Percentiles rank a stretch among this genome's conserved stretches.
phyloP scores from a whole-genome alignment of 2,888 invertebrate species.

The Drosophila ochracea region DNA sequence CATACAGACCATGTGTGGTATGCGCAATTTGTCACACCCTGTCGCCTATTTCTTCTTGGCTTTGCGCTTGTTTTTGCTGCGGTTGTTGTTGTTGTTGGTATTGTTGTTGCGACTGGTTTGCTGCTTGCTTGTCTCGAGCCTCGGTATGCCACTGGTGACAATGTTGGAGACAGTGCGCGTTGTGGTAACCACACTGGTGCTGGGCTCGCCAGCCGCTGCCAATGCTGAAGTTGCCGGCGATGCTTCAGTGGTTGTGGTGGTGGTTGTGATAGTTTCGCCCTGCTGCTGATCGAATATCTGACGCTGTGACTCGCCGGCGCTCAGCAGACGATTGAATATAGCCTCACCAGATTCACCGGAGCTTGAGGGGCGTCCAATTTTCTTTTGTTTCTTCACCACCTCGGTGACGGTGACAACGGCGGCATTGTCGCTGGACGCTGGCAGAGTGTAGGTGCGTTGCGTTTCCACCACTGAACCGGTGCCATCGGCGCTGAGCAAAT shows the following conservation, averaged over 20 bases:
- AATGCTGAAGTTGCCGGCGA: slow-evolving; percentile 40
- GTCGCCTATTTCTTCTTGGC: slow-evolving; percentile 73
- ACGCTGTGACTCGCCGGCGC: slow-evolving; percentile 71
- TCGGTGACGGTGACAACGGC: slow-evolving; percentile 73
- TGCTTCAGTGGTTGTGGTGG: slow-evolving; percentile 79
- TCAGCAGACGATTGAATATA: slow-evolving; percentile 76
- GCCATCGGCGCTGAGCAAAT: slow-evolving; percentile 74
- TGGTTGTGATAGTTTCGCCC: slow-evolving; percentile 79
- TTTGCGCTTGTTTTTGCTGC: slow-evolving; percentile 77
- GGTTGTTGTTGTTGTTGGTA: slow-evolving; percentile 58
- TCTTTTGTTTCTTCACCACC: slow-evolving; percentile 68
- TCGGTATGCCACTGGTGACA: slow-evolving; percentile 83
- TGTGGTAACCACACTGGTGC: slow-evolving; percentile 81
- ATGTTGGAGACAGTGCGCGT: slow-evolving; percentile 83
- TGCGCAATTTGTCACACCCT: slow-evolving; percentile 44
- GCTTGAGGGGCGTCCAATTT: slow-evolving; percentile 15
- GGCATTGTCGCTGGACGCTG: slow-evolving; percentile 50
- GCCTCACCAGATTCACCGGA: slow-evolving; percentile 73
- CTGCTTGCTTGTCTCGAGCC: slow-evolving; percentile 58
- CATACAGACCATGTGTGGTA: slow-evolving; percentile 62
- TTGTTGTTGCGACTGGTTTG: slow-evolving; percentile 39
- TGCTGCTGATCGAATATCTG: slow-evolving; percentile 79
- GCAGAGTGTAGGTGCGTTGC: slow-evolving; percentile 66
- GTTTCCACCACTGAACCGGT: slow-evolving; percentile 63
- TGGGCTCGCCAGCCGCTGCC: slow-evolving; percentile 48